Base-by-base conservation (phyloP, 2,888 invertebrate species). In the Plagiodera versicolora region DNA sequence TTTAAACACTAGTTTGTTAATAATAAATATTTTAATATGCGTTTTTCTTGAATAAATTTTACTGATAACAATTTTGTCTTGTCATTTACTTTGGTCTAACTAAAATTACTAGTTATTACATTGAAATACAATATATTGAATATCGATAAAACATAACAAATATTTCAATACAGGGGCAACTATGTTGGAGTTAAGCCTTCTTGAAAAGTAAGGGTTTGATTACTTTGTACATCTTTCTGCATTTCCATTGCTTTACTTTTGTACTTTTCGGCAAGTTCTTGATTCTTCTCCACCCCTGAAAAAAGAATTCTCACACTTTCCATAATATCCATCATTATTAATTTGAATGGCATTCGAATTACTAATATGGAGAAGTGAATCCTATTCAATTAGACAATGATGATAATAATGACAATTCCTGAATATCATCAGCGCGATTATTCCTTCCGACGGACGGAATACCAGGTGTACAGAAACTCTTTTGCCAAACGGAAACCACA, bases 171-270 rank as follows among this genome's bases (percentile, higher is more conserved):
- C 57, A 59, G 52, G 50, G 53, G 24, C 20, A 50, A n/a, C 46
- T 60, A 64, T 19, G 63, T 55, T 35, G 61, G 58, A n/a, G 55
- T 56, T 17, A 81, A 68, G 1, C 83, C 84, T 69, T 83, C 79
- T 66, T 82, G 83, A 72, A 85, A 85, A 28, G 79, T 77, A 35
- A 85, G 64, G 2, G 79, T 77, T 61, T 79, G 72, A 58, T 76
- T 75, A 1, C 70, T 65, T 76, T 86, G 74, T 55, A 87, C 74
- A 68, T 91, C 89, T 16, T 87, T 85, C 71, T 91, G 87, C 76
- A 93, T 81, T 55, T 88, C 88, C 46, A 87, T 71, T 0, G 93
- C 92, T 64, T 87, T 82, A 65, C 86, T 82, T 75, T 89, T 90
- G 75, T 87, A 95, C 66, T 86, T 84, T 59, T 90, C 86, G 0